These are phyloP conservation scores for Leptodactylus fallax DNA, from an alignment of 2,797 vertebrate genomes.

Conservation along the genomic window DNA sequence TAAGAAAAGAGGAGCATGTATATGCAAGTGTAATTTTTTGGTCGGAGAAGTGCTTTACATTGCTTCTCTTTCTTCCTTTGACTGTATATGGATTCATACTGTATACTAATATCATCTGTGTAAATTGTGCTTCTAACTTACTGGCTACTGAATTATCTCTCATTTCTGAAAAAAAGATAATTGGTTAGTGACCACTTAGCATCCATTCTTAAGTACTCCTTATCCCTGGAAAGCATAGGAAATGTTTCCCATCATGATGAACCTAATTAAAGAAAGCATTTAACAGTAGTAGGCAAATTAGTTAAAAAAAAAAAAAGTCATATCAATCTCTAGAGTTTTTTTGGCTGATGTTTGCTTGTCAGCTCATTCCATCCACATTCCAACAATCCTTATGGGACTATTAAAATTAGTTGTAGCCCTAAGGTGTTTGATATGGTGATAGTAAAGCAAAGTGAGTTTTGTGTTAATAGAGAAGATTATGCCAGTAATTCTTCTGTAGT, in stretches of 20 bases:
- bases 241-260: constrained; percentile 51
- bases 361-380: constrained; percentile 37
- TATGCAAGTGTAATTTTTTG: not conserved
- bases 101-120: not conserved
- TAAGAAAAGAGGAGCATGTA: not conserved
- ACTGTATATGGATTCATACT: not conserved
- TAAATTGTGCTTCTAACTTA: constrained; percentile 34
- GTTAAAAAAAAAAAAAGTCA: constrained; percentile 44
- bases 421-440: constrained; percentile 42
- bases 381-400: constrained; percentile 46
- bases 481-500: constrained; percentile 24
- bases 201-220: constrained; percentile 32
- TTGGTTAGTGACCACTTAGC: constrained; percentile 51
- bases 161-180: constrained; percentile 34
- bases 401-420: constrained; percentile 55
- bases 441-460: constrained; percentile 46
- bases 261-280: constrained; percentile 63
- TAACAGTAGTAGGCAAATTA: constrained; percentile 60
- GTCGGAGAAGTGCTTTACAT: not conserved
- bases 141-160: constrained; percentile 3
- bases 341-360: constrained; percentile 53
- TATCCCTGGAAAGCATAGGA: constrained; percentile 41
- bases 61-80: not conserved
- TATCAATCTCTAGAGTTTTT: constrained; percentile 58
- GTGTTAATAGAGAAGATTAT: constrained; percentile 30